Percentiles rank a stretch among this genome's conserved stretches.
These are phyloP conservation scores for Automeris io DNA, from an alignment of 2,888 invertebrate genomes.

Conservation along the genomic window DNA sequence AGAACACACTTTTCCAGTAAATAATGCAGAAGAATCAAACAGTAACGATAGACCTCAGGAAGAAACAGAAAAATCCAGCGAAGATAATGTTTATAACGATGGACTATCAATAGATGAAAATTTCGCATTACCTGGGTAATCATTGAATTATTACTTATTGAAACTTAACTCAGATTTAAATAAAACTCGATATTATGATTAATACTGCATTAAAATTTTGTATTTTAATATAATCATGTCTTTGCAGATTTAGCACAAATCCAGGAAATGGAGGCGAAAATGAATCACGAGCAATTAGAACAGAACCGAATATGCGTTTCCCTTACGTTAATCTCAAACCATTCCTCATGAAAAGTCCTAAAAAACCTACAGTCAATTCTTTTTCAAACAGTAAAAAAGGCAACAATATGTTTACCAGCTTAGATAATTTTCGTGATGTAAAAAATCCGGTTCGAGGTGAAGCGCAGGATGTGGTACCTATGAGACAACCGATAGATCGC, in stretches of 20 bases:
- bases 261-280: constrained; percentile 62
- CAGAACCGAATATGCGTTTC: constrained; percentile 57
- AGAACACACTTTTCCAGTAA: constrained; percentile 36
- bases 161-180: background rate
- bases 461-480: constrained; percentile 46
- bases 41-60: constrained; percentile 12
- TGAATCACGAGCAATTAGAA: constrained; percentile 65
- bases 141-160: background rate
- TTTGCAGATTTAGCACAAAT: constrained; percentile 55
- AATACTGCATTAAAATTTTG: background rate
- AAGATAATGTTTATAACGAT: constrained; percentile 10
- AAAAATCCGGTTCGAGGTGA: constrained; percentile 62
- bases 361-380: constrained; percentile 31
- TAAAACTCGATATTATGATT: background rate
- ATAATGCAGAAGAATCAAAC: constrained; percentile 17
- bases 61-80: constrained; percentile 12
- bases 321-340: constrained; percentile 67
- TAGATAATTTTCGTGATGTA: constrained; percentile 53
- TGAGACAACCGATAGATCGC: constrained; percentile 51
- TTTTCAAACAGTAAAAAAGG: constrained; percentile 42
- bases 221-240: constrained; percentile 13
- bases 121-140: constrained; percentile 65
- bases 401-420: constrained; percentile 48
- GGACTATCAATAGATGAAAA: constrained; percentile 38
- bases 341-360: constrained; percentile 54